Evolutionary conservation across 2,888 invertebrate species (phyloP).

Genomic region (Amiota communis): DNA sequence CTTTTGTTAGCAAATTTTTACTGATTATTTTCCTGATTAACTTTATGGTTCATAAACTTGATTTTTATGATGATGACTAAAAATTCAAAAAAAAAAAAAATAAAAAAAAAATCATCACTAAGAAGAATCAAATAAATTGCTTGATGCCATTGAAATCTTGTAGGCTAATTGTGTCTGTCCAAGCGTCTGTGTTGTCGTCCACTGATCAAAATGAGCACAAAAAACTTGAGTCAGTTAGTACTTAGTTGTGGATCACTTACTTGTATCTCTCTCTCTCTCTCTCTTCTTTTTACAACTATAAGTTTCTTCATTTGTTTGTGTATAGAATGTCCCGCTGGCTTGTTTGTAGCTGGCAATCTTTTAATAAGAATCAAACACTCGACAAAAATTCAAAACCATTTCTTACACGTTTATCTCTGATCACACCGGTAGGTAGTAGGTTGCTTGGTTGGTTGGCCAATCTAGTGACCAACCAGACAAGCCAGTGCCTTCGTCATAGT

Average conservation of each 20-base stretch:
- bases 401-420: constrained; percentile 66
- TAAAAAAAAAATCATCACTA: background rate
- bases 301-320: no score
- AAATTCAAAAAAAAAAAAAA: constrained; percentile 31
- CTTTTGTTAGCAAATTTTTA: constrained; percentile 44
- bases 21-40: constrained; percentile 59
- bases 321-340: constrained; percentile 3
- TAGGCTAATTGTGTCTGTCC: constrained; percentile 63
- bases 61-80: constrained; percentile 41
- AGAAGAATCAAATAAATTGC: constrained; percentile 59
- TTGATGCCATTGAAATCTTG: constrained; percentile 50
- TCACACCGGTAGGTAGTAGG: constrained; percentile 59
- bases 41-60: constrained; percentile 60
- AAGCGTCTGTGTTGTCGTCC: constrained; percentile 25
- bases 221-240: background rate
- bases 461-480: background rate
- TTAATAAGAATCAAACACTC: constrained; percentile 69
- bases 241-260: no score
- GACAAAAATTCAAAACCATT: constrained; percentile 66
- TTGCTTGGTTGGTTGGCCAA: constrained; percentile 20
- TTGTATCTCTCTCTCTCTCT: no score
- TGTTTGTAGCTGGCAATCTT: constrained; percentile 59
- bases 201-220: constrained; percentile 31
- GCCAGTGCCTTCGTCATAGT: constrained; percentile 21
- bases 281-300: no score